These are phyloP conservation scores for Mormyrus proboscirostris DNA, from an alignment of 2,797 vertebrate genomes.

Conservation along the genomic window DNA sequence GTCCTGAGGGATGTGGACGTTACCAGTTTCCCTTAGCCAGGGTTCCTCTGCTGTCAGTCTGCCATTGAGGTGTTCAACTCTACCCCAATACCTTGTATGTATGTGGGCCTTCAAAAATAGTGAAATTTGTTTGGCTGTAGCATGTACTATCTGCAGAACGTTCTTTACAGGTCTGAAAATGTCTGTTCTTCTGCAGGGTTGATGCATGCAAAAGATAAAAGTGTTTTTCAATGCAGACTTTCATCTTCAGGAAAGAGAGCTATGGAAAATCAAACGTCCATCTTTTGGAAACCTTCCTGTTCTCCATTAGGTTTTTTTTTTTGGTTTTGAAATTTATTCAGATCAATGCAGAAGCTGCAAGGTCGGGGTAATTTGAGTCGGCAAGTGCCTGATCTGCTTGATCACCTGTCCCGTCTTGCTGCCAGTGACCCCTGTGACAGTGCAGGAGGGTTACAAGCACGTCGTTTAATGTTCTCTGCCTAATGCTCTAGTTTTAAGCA, in stretches of 20 bases:
- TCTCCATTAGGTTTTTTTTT: background rate
- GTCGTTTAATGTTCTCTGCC: background rate
- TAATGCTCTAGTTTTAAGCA: background rate
- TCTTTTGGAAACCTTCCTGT: background rate
- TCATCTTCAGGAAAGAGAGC: background rate
- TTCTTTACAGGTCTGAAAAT: background rate
- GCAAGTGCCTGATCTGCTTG: background rate
- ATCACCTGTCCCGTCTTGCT: background rate
- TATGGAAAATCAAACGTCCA: background rate
- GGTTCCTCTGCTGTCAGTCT: background rate
- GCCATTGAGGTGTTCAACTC: background rate
- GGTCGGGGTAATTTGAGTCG: background rate
- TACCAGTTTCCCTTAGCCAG: background rate
- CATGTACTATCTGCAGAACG: background rate
- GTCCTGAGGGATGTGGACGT: background rate
- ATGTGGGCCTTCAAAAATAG: background rate
- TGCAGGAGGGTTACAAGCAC: background rate
- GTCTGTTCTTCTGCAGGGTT: background rate
- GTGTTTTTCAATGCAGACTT: background rate
- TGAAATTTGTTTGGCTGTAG: background rate
- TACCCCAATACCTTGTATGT: background rate
- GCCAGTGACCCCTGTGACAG: background rate
- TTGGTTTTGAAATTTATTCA: slow-evolving; percentile 7
- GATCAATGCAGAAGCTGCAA: background rate
- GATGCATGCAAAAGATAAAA: background rate